Evolutionary conservation across 2,888 invertebrate genomes (phyloP), one percentile per base, ranked within the genome.

Genomic region (Coronaproctus castanopsis): DNA sequence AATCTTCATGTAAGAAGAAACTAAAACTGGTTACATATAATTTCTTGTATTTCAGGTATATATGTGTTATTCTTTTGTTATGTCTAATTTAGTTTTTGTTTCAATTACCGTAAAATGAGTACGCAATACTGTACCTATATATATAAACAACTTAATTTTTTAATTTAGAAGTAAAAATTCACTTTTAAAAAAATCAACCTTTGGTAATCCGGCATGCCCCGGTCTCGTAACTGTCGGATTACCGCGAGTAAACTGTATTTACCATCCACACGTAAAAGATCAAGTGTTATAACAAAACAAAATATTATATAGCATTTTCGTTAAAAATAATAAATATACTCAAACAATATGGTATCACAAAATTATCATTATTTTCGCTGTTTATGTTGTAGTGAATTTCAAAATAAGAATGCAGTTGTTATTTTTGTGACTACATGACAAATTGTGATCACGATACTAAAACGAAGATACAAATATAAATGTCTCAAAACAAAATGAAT

Each of bases 271-370:
- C n/a, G n/a, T n/a, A n/a, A n/a, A n/a, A n/a, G n/a, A n/a, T n/a
- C n/a, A 52, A 23, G 19, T 62, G 10, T 48, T 36, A 59, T 51
- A 50, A 57, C 52, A 61, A 59, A 21, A 58, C 52, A n/a, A n/a
- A n/a, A n/a, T n/a, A n/a, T n/a, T n/a, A n/a, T n/a, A n/a, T n/a
- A n/a, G n/a, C n/a, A n/a, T n/a, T n/a, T n/a, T n/a, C n/a, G n/a
- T n/a, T n/a, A n/a, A n/a, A n/a, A n/a, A n/a, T n/a, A n/a, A n/a
- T n/a, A n/a, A n/a, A n/a, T n/a, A n/a, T n/a, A n/a, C n/a, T n/a
- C n/a, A n/a, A n/a, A n/a, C n/a, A n/a, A n/a, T n/a, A n/a, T n/a
- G n/a, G n/a, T n/a, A n/a, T n/a, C n/a, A n/a, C n/a, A n/a, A n/a
- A n/a, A n/a, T n/a, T n/a, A n/a, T n/a, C n/a, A n/a, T n/a, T n/a